Evolutionary conservation across 2,797 vertebrate species (phyloP), one percentile per base, ranked within the genome.

Genomic region (Poliocrania exsul): DNA sequence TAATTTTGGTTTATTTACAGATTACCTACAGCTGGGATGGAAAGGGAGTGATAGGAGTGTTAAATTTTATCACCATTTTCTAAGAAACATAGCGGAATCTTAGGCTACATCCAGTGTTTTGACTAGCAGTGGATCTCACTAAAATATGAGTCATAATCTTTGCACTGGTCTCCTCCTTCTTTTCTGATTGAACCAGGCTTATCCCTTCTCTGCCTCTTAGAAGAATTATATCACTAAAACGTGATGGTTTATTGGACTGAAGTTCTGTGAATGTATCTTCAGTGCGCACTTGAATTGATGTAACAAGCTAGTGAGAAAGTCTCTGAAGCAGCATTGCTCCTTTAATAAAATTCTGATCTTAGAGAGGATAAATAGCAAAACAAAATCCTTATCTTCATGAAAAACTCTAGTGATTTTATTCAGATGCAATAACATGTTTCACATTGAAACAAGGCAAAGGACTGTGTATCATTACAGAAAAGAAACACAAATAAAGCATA

Each of bases 281-380:
- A 61, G 54, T 7, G 4, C 74, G 64, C 77, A 89, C 94, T 92
- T 94, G 62, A 88, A 87, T 89, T 91, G 91, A 87, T 31, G 60
- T 86, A 86, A 61, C 25, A 75, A 86, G 94, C 57, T 81, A 50
- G 35, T 10, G 81, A 78, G 77, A 83, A 95, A 78, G 69, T 72
- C 67, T 71, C 87, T 23, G 80, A 86, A 92, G 64, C 65, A 47
- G 31, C 25, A 10, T 38, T 90, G 42, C 69, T 87, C 53, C 71
- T 92, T 92, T 95, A 92, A 86, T 83, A 91, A 94, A 82, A 65
- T 71, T 29, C 93, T 66, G 85, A 95, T 95, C 73, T 35, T 40
- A 50, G 53, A 61, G 33, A 93, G 74, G 88, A 88, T 91, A 95
- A 94, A 92, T 11, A 86, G 91, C 70, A 79, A 79, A 94, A 86